phyloP scores from a whole-genome alignment of 2,797 vertebrate genomes.

The Etheostoma perlongum region DNA sequence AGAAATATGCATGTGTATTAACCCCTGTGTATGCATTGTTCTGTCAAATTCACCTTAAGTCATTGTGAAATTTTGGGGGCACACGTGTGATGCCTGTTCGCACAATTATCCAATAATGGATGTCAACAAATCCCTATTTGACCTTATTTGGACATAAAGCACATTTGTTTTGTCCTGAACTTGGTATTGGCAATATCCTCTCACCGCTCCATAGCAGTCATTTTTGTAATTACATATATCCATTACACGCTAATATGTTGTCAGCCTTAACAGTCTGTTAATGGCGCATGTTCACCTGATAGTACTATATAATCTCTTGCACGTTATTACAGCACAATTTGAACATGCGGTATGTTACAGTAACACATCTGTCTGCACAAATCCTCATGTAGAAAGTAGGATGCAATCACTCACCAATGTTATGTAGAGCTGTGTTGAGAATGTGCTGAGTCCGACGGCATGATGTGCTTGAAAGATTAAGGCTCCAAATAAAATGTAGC shows the following conservation, averaged over 20 bases:
- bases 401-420: slow-evolving; percentile 27
- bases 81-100: slow-evolving; percentile 24
- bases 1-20: slow-evolving; percentile 26
- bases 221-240: slow-evolving; percentile 46
- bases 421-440: slow-evolving; percentile 40
- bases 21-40: slow-evolving; percentile 2
- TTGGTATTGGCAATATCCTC: slow-evolving; percentile 30
- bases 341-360: slow-evolving; percentile 6
- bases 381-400: slow-evolving; percentile 19
- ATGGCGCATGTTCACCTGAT: background rate
- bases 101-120: slow-evolving; percentile 52
- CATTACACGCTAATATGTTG: slow-evolving; percentile 26
- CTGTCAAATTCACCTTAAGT: slow-evolving; percentile 21
- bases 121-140: slow-evolving; percentile 54
- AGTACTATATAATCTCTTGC: slow-evolving; percentile 7
- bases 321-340: slow-evolving; percentile 24
- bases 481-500: slow-evolving; percentile 68
- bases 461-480: slow-evolving; percentile 69
- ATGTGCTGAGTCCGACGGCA: slow-evolving; percentile 40
- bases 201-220: slow-evolving; percentile 40
- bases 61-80: slow-evolving; percentile 31
- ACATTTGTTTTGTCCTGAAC: slow-evolving; percentile 49
- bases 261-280: slow-evolving; percentile 23
- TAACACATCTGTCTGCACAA: slow-evolving; percentile 10
- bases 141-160: slow-evolving; percentile 57